A percentile compares a stretch with the other conserved stretches of the same genome.
phyloP scores from a whole-genome alignment of 2,888 invertebrate genomes.

The Holacanthella duospinosa region DNA sequence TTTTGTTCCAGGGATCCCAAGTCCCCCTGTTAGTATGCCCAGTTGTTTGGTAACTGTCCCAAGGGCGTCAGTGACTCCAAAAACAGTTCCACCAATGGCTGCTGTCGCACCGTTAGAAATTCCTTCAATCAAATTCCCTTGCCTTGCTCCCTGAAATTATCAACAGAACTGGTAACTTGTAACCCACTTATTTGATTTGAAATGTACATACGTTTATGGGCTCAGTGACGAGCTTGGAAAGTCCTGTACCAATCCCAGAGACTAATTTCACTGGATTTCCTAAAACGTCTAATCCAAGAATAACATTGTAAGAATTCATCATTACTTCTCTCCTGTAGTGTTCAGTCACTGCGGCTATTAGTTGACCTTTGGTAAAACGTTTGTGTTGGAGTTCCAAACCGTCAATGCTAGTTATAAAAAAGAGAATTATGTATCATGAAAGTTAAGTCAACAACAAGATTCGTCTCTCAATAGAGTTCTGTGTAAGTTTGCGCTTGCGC shows the following conservation, averaged over 20 bases:
- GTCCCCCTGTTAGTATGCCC: not conserved
- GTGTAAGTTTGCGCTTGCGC: no score
- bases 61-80: not conserved
- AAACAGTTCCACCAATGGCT: slow-evolving; percentile 1
- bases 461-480: no score
- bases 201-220: slow-evolving; percentile 2
- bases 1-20: not conserved
- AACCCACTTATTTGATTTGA: no score
- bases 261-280: slow-evolving; percentile 8
- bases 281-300: slow-evolving; percentile 2
- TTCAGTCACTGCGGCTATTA: not conserved
- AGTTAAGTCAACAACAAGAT: no score
- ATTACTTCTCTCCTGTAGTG: slow-evolving; percentile 4
- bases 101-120: slow-evolving; percentile 1
- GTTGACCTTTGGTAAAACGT: not conserved
- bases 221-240: not conserved
- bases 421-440: no score
- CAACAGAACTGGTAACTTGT: no score
- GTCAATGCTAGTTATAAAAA: no score
- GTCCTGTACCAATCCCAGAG: not conserved
- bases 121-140: slow-evolving; percentile 8
- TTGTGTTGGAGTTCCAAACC: not conserved
- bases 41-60: not conserved
- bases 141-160: slow-evolving; percentile 2
- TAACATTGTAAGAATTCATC: not conserved